phyloP scores from a whole-genome alignment of 2,888 invertebrate species.

The Clitarchus hookeri region DNA sequence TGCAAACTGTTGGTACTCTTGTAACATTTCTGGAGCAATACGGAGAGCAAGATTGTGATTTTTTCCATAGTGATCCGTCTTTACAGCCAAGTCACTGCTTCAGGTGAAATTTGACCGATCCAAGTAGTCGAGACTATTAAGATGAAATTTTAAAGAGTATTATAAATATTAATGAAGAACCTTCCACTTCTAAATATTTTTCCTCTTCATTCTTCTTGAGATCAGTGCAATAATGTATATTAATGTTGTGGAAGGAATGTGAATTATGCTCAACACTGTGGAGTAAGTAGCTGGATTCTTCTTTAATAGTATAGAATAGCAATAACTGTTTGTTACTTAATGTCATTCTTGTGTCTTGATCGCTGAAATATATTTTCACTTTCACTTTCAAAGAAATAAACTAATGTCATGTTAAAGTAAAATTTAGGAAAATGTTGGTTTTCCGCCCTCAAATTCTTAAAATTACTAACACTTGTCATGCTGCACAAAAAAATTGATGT shows the following conservation, averaged over 20 bases:
- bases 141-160: neutral
- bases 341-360: neutral
- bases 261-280: constrained; percentile 15
- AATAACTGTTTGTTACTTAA: neutral
- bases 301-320: neutral
- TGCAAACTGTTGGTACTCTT: neutral
- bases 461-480: constrained; percentile 1
- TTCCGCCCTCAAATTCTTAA: neutral
- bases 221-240: constrained; percentile 31
- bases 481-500: constrained; percentile 1
- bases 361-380: neutral
- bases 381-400: neutral
- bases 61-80: constrained; percentile 25
- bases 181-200: constrained; percentile 19
- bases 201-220: constrained; percentile 16
- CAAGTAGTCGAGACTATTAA: neutral
- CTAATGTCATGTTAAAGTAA: neutral
- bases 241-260: constrained; percentile 5
- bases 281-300: constrained; percentile 23
- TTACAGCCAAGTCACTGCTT: constrained; percentile 5
- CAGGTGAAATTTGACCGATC: constrained; percentile 14
- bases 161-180: neutral
- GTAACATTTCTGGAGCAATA: constrained; percentile 15
- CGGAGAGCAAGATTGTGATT: constrained; percentile 11
- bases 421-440: neutral